phyloP scores from a whole-genome alignment of 2,888 invertebrate genomes.

The Myathropa florea region DNA sequence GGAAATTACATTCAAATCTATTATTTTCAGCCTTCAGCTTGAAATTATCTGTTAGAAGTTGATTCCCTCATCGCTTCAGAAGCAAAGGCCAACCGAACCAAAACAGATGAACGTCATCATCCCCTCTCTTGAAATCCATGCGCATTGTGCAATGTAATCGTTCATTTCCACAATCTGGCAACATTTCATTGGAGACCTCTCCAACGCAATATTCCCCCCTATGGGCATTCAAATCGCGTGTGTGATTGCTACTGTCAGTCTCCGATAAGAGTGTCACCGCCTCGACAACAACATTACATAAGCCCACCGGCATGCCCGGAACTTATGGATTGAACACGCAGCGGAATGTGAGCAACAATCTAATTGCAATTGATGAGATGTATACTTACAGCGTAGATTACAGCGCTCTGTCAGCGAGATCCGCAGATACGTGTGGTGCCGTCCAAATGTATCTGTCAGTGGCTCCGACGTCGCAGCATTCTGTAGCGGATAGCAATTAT shows the following conservation, averaged over 20 bases:
- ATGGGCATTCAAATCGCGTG: neutral
- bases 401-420: conserved; percentile 98
- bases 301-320: neutral
- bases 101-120: neutral
- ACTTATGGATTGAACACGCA: too few species aligned
- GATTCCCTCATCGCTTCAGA: neutral
- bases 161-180: conserved; percentile 2
- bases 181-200: conserved; percentile 1
- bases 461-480: conserved; percentile 73
- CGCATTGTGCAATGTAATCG: neutral
- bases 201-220: neutral
- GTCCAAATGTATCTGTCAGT: conserved; percentile 91
- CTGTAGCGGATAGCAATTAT: conserved; percentile 3
- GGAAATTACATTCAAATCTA: neutral
- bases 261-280: neutral
- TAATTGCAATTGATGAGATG: neutral
- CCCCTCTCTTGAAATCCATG: neutral
- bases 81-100: neutral
- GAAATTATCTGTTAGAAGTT: neutral
- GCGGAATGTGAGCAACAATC: neutral
- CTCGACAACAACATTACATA: conserved; percentile 7
- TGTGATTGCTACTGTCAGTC: conserved; percentile 3
- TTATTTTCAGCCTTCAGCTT: neutral
- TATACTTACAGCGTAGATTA: conserved; percentile 95
- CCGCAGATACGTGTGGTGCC: conserved; percentile 95